A percentile compares a stretch with the other conserved stretches of the same genome.
Conservation (phyloP, 30 jellyfish, hydroid and myxozoan genomes). For the Mastigias papua region DNA sequence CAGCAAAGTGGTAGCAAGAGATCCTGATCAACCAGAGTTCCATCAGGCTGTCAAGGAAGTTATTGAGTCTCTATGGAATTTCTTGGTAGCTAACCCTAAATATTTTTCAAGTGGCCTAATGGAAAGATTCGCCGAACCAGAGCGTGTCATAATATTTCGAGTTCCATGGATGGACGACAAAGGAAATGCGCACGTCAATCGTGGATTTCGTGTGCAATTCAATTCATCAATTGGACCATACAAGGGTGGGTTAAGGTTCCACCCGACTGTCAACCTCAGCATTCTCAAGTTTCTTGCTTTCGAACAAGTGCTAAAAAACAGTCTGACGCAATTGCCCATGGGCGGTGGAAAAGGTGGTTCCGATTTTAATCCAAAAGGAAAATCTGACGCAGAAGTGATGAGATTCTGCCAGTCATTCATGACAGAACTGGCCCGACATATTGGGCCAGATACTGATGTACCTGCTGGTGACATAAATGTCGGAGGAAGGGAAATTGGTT, state of each 20-base stretch:
- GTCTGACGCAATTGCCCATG: slow-evolving; percentile 90
- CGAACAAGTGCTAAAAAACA: slow-evolving; percentile 87
- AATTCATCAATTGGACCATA: slow-evolving; percentile 95
- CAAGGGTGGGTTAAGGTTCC: slow-evolving; percentile 95
- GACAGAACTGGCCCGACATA: slow-evolving; percentile 84
- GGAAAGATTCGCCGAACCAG: slow-evolving; percentile 91
- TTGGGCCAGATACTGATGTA: slow-evolving; percentile 91
- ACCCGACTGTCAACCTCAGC: slow-evolving; percentile 91
- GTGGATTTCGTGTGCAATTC: slow-evolving; percentile 94
- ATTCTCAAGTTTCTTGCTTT: slow-evolving; percentile 88
- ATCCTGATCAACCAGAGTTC: slow-evolving; percentile 85
- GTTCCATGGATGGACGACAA: slow-evolving; percentile 93
- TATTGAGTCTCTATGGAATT: slow-evolving; percentile 88
- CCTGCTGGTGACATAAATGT: slow-evolving; percentile 98
- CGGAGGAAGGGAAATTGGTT: slow-evolving; percentile 95
- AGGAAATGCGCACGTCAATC: slow-evolving; percentile 85
- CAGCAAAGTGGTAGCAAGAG: slow-evolving; percentile 59
- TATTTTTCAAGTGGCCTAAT: slow-evolving; percentile 77
- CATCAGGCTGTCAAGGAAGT: slow-evolving; percentile 95
- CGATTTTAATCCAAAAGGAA: slow-evolving; percentile 90
- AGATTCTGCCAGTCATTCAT: slow-evolving; percentile 94
- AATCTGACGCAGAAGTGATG: slow-evolving; percentile 92
- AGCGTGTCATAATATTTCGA: slow-evolving; percentile 85
- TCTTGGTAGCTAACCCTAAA: slow-evolving; percentile 67
- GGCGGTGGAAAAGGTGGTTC: slow-evolving; percentile 98